Conservation (phyloP, 92 coral and sea anemone species). For the Palythoa grandis region DNA sequence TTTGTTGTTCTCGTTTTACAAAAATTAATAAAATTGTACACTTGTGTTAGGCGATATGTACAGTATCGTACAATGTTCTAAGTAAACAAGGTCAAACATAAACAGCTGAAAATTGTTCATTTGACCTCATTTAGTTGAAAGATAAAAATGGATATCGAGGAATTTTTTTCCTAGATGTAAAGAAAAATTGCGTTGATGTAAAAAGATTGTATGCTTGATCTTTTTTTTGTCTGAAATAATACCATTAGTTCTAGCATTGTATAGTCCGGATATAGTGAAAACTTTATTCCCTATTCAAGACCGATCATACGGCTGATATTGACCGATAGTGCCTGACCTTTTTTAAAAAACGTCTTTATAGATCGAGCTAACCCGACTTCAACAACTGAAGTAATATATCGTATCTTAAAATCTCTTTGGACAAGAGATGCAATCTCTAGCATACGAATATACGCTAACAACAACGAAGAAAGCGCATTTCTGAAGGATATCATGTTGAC, state of each 20-base stretch:
- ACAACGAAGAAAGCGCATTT: not conserved
- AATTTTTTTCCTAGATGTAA: not conserved
- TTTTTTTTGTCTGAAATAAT: too few species aligned
- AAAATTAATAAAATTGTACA: slow-evolving; percentile 16
- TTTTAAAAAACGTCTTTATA: not conserved
- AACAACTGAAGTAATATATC: too few species aligned
- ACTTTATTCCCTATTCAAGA: too few species aligned
- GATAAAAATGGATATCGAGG: not conserved
- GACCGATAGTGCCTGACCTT: not conserved
- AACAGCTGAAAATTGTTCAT: not conserved
- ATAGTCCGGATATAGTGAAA: too few species aligned
- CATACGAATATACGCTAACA: not conserved
- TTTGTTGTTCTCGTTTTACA: not conserved
- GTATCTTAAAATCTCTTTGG: not conserved
- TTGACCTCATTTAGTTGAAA: not conserved
- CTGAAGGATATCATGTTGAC: not conserved
- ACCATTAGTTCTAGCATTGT: too few species aligned
- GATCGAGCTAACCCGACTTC: not conserved
- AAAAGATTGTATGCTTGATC: not conserved
- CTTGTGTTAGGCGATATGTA: not conserved
- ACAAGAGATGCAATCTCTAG: not conserved
- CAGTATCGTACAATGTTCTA: not conserved
- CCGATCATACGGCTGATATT: not conserved
- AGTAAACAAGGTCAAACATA: slow-evolving; percentile 9
- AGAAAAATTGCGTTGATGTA: not conserved